These are phyloP conservation scores for Scomber scombrus DNA, from an alignment of 2,113 vertebrate genomes.

Conservation along the genomic window DNA sequence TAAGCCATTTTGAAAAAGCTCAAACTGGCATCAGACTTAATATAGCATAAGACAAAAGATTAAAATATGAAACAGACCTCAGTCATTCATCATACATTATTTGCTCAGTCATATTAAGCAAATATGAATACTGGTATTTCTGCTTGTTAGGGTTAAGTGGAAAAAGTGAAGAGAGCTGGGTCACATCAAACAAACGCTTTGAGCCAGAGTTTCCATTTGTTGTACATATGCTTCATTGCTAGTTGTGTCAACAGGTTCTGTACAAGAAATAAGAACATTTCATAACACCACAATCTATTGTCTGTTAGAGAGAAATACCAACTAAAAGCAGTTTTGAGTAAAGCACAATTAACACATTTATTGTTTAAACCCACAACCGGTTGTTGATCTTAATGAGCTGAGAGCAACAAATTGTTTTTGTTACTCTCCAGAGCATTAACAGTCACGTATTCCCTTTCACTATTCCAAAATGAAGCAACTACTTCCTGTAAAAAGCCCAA, in stretches of 20 bases:
- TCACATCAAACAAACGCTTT: conserved; percentile 2
- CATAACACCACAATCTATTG: neutral
- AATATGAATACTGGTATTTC: conserved; percentile 9
- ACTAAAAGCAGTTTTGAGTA: neutral
- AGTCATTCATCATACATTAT: neutral
- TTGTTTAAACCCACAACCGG: conserved; percentile 4
- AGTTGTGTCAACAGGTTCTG: conserved; percentile 10
- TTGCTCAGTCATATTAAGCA: conserved; percentile 14
- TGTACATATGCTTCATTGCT: conserved; percentile 5
- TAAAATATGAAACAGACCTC: neutral
- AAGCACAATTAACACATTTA: conserved; percentile 13
- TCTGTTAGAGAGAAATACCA: neutral
- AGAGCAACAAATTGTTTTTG: conserved; percentile 49
- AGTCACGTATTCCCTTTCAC: conserved; percentile 64
- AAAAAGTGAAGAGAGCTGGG: conserved; percentile 2
- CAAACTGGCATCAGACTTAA: neutral
- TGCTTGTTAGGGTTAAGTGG: neutral
- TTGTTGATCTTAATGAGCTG: conserved; percentile 53
- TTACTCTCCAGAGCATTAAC: conserved; percentile 45
- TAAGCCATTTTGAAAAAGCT: neutral
- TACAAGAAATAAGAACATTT: neutral
- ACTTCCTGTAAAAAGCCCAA: conserved; percentile 74
- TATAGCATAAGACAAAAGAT: neutral
- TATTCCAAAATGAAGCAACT: conserved; percentile 68
- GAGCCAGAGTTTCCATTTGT: conserved; percentile 32